phyloP scores from a whole-genome alignment of 2,113 vertebrate genomes.

The Prunella fulvescens region DNA sequence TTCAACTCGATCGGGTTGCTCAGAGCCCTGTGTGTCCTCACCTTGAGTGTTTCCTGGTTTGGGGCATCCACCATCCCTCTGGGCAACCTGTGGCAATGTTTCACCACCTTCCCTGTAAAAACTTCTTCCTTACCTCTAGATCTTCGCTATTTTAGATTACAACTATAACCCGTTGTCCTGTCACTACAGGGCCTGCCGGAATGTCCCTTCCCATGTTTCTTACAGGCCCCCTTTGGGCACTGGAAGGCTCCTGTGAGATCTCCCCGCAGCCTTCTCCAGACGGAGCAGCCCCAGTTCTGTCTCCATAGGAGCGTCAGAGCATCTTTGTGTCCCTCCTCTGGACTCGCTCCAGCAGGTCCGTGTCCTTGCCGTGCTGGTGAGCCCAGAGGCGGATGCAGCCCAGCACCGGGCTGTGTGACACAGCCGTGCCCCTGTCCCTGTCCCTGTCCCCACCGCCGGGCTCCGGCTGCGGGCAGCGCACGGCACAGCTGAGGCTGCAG shows the following conservation, averaged over 20 bases:
- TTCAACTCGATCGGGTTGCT: neutral
- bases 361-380: neutral
- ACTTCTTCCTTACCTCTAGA: neutral
- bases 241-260: neutral
- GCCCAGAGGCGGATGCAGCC: neutral
- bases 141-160: neutral
- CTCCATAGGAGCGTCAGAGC: neutral
- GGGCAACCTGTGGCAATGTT: neutral
- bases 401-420: accelerated
- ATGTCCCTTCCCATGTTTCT: neutral
- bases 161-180: neutral
- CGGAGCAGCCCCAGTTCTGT: neutral
- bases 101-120: neutral
- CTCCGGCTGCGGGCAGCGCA: neutral
- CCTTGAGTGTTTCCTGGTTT: neutral
- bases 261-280: neutral
- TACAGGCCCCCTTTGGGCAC: neutral
- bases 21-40: neutral
- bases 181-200: neutral
- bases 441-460: neutral
- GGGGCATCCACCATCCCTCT: neutral
- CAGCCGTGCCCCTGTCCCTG: accelerated
- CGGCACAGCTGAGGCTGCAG: neutral
- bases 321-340: neutral
- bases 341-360: neutral